Base-by-base conservation (phyloP, 2,113 vertebrate genomes). In the Pithys albifrons region DNA sequence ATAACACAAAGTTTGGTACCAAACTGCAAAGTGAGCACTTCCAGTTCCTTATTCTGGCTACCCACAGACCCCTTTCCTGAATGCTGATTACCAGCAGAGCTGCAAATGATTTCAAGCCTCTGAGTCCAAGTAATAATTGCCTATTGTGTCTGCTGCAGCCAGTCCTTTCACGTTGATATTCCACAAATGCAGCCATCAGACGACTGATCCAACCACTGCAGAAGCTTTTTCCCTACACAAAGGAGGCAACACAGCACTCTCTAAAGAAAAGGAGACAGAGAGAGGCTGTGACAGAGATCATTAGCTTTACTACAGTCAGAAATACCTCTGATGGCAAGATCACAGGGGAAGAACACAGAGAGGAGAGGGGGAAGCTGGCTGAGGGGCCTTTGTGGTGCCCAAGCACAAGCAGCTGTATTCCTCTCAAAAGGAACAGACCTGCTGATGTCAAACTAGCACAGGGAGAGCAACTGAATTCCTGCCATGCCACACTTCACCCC, bases 261-360 rank as follows among this genome's bases (percentile, higher is more conserved):
- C 75, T 57, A 76, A 89, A 96, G 89, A 43, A 86, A 82, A 57
- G 73, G 59, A 95, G 92, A 87, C 81, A 93, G 89, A 92, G 29
- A 67, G 80, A 94, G 89, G 49, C 80, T 13, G 88, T 91, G 94
- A 85, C 70, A 93, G 92, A 93, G 88, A 95, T 95, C 91, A 95
- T 96, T 95, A 94, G 89, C 89, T 89, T 46, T 33, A 85, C 94
- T 96, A 74, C 87, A 94, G 89, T 69, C 95, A 95, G 93, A 85
- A 91, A 92, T 72, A 88, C 85, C 94, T 97, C 94, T 96, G 95
- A 97, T 70, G 89, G 89, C 80, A 91, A 96, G 84, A 96, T 96
- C 91, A 96, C 85, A 97, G 8, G 1, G 87, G 72, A 39, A 85
- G 96, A 94, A 87, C 80, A 89, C 65, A 93, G 23, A 94, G 67